Percentiles rank a stretch among this genome's conserved stretches.
These are phyloP conservation scores for Anguilla marmorata DNA, from an alignment of 2,797 vertebrate species.

Conservation along the genomic window DNA sequence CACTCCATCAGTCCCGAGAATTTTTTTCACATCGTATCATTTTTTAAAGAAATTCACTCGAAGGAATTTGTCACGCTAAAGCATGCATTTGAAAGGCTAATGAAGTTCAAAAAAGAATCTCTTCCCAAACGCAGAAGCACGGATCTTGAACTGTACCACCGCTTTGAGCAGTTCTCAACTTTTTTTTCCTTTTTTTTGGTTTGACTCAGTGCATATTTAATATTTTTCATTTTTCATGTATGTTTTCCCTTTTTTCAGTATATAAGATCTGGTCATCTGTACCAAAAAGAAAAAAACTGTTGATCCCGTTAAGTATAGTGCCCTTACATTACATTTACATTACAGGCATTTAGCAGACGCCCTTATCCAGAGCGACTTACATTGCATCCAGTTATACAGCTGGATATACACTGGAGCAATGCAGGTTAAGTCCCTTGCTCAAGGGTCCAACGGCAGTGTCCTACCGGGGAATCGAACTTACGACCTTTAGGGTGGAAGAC, in stretches of 20 bases:
- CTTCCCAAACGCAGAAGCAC: not conserved
- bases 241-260: not conserved
- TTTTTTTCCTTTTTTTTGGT: not conserved
- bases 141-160: not conserved
- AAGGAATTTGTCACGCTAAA: not conserved
- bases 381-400: no score
- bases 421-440: no score
- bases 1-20: not conserved
- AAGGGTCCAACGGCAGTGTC: no score
- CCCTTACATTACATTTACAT: no score
- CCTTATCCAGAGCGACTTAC: no score
- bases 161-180: not conserved
- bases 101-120: not conserved
- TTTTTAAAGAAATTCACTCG: not conserved
- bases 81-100: not conserved
- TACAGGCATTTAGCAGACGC: no score
- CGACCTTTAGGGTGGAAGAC: no score
- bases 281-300: not conserved
- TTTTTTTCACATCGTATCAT: not conserved
- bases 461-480: no score
- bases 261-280: not conserved
- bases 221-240: not conserved
- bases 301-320: not conserved
- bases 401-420: no score
- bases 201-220: not conserved